A percentile compares a stretch with the other conserved stretches of the same genome.
Conservation (phyloP, 2,113 vertebrate species). For the Desmodus rotundus region DNA sequence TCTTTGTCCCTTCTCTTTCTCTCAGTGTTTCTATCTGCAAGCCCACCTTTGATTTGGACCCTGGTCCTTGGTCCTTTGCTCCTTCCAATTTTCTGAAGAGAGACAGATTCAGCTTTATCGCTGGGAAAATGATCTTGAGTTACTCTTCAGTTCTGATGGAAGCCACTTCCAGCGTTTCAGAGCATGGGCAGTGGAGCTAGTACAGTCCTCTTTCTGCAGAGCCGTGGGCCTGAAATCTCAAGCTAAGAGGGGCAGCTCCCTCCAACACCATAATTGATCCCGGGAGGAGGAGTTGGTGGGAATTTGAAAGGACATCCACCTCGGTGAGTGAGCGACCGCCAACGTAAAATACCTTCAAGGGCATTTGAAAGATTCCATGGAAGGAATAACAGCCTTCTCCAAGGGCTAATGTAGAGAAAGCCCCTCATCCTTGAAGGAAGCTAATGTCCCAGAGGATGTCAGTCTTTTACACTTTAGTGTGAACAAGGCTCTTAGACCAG, state of each 20-base stretch:
- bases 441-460: too few species aligned
- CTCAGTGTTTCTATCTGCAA: neutral
- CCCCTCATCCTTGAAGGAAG: neutral
- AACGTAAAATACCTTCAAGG: neutral
- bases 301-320: neutral
- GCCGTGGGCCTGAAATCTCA: neutral
- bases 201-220: neutral
- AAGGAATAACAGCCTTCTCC: neutral
- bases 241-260: neutral
- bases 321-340: neutral
- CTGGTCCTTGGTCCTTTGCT: neutral
- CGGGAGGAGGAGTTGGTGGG: neutral
- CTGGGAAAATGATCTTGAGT: neutral
- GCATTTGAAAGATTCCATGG: neutral
- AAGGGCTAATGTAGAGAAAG: neutral
- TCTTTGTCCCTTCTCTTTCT: neutral
- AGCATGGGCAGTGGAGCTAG: neutral
- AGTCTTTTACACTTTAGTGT: neutral
- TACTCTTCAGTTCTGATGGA: neutral
- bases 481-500: neutral
- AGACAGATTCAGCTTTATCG: neutral
- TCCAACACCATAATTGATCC: too few species aligned
- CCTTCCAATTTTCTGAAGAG: neutral
- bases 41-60: neutral
- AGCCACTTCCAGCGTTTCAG: neutral